These are phyloP conservation scores for Enteromius mattozi DNA, from an alignment of 2,797 vertebrate species.

Conservation along the genomic window DNA sequence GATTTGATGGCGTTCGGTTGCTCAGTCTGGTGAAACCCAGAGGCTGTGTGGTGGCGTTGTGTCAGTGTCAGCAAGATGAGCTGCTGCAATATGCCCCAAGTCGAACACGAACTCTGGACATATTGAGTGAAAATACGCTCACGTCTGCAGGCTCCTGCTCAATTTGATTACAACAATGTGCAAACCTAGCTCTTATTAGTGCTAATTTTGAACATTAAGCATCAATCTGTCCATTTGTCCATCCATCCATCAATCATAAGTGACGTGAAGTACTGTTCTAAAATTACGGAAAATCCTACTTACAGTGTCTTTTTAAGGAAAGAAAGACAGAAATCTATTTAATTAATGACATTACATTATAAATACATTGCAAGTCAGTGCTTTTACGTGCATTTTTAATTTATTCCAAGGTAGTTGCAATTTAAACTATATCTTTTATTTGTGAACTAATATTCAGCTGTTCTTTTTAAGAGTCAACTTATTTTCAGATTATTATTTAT, in stretches of 20 bases:
- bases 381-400: no score
- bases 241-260: background rate
- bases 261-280: background rate
- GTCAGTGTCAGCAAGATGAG: constrained; percentile 51
- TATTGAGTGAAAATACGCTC: constrained; percentile 31
- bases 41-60: constrained; percentile 29
- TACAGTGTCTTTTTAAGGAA: no score
- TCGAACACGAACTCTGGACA: constrained; percentile 36
- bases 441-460: no score
- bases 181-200: constrained; percentile 48
- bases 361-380: background rate
- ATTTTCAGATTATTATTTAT: no score
- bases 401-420: no score
- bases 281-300: background rate
- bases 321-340: background rate
- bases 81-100: constrained; percentile 48
- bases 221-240: background rate
- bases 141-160: constrained; percentile 13
- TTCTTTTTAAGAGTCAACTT: no score
- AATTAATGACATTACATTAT: background rate
- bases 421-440: no score
- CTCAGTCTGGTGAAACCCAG: constrained; percentile 53
- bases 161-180: constrained; percentile 35
- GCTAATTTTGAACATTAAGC: constrained; percentile 49
- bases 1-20: constrained; percentile 51